Conservation (phyloP, 2,888 invertebrate species). For the Melanostoma scalare region DNA sequence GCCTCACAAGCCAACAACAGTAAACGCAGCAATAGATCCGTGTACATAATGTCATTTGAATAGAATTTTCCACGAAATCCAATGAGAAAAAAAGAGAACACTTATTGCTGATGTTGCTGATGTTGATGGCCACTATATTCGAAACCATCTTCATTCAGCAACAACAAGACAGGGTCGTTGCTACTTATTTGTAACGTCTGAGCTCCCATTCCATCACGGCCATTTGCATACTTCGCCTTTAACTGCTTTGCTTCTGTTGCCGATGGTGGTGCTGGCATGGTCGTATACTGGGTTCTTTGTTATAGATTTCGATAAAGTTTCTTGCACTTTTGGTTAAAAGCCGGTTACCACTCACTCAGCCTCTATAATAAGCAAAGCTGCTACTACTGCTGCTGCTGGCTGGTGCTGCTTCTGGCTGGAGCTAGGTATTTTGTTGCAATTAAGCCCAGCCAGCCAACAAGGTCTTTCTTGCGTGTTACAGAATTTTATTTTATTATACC, state of each 20-base stretch:
- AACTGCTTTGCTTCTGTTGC: conserved; percentile 12
- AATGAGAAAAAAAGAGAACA: too few species aligned
- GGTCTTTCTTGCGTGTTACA: conserved; percentile 72
- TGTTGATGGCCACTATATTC: neutral
- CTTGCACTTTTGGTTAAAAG: conserved; percentile 70
- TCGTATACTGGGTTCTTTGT: conserved; percentile 57
- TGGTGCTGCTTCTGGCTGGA: neutral
- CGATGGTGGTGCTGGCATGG: conserved; percentile 25
- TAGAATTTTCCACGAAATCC: conserved; percentile 60
- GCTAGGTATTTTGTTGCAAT: conserved; percentile 46
- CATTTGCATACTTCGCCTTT: conserved; percentile 69
- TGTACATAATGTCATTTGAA: conserved; percentile 60
- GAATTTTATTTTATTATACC: conserved; percentile 64
- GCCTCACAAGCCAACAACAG: conserved; percentile 7
- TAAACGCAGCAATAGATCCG: conserved; percentile 50
- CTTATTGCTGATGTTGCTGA: neutral
- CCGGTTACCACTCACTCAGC: conserved; percentile 64
- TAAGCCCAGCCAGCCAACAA: conserved; percentile 67
- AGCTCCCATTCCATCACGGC: conserved; percentile 70
- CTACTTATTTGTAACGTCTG: conserved; percentile 55
- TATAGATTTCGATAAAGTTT: conserved; percentile 72
- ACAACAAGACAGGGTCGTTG: conserved; percentile 24
- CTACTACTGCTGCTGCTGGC: conserved; percentile 21
- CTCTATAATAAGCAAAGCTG: conserved; percentile 35
- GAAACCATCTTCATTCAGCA: conserved; percentile 23